These are phyloP conservation scores for Conus ventricosus DNA, from an alignment of 1,140 invertebrate species.

Conservation along the genomic window DNA sequence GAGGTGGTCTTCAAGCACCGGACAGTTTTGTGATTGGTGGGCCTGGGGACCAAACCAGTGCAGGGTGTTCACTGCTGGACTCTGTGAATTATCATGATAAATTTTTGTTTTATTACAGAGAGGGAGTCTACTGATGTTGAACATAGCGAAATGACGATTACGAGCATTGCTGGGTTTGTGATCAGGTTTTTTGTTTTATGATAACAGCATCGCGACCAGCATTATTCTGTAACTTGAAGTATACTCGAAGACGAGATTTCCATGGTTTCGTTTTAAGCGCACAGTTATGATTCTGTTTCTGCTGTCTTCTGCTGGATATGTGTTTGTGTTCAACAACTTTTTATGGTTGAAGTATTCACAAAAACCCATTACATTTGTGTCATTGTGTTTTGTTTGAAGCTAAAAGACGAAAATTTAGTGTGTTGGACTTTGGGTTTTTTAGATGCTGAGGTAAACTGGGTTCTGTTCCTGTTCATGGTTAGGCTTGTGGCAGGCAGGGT, in stretches of 20 bases:
- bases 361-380: neutral
- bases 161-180: neutral
- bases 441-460: no score
- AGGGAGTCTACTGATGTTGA: neutral
- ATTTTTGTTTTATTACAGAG: no score
- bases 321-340: neutral
- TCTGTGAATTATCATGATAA: no score
- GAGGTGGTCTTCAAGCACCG: slow-evolving; percentile 49
- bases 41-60: no score
- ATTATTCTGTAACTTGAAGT: neutral
- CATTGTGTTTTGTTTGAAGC: neutral
- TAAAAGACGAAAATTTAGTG: neutral
- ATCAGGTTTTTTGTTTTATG: neutral
- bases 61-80: neutral
- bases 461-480: no score
- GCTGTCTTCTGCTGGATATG: neutral
- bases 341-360: neutral
- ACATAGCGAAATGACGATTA: neutral
- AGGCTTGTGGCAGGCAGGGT: neutral
- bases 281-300: neutral
- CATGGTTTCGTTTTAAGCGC: neutral
- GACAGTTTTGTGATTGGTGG: slow-evolving; percentile 41
- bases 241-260: neutral
- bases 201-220: neutral
- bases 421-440: neutral